These are phyloP conservation scores for Halesus radiatus DNA, from an alignment of 1,140 invertebrate genomes.

Conservation along the genomic window DNA sequence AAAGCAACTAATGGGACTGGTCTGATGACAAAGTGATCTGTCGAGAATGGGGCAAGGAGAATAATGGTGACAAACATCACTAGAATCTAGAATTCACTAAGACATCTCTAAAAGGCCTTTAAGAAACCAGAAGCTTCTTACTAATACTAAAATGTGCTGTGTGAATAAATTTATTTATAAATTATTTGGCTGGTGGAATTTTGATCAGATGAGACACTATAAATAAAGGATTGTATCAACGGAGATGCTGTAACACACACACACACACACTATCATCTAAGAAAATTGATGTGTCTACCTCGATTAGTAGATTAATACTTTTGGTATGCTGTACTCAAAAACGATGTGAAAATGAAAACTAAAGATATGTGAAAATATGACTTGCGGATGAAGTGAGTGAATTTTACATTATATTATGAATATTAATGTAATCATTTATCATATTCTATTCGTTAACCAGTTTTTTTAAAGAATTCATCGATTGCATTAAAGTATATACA, in stretches of 20 bases:
- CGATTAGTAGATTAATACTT: not conserved
- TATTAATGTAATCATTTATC: too few relatives aligned
- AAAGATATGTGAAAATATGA: too few relatives aligned
- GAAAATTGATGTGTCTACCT: not conserved
- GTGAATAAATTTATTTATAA: constrained; percentile 15
- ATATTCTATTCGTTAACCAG: too few relatives aligned
- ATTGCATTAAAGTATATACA: too few relatives aligned
- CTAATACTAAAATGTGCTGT: constrained; percentile 8
- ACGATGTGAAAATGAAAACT: too few relatives aligned
- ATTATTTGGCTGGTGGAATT: constrained; percentile 12
- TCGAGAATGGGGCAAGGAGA: constrained; percentile 14
- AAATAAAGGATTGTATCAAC: constrained; percentile 6
- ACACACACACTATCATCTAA: constrained; percentile 10
- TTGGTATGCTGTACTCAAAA: not conserved
- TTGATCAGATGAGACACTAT: constrained; percentile 15
- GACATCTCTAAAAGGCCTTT: constrained; percentile 6
- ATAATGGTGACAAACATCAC: constrained; percentile 15
- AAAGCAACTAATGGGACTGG: constrained; percentile 39
- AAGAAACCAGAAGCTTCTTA: constrained; percentile 11
- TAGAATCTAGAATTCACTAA: constrained; percentile 16
- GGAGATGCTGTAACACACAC: constrained; percentile 8
- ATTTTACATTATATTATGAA: too few relatives aligned
- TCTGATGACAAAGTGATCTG: constrained; percentile 34
- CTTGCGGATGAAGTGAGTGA: too few relatives aligned
- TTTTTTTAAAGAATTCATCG: too few relatives aligned